Evolutionary conservation across 2,888 invertebrate genomes (phyloP), one percentile per base, ranked within the genome.

Genomic region (Biston betularia): DNA sequence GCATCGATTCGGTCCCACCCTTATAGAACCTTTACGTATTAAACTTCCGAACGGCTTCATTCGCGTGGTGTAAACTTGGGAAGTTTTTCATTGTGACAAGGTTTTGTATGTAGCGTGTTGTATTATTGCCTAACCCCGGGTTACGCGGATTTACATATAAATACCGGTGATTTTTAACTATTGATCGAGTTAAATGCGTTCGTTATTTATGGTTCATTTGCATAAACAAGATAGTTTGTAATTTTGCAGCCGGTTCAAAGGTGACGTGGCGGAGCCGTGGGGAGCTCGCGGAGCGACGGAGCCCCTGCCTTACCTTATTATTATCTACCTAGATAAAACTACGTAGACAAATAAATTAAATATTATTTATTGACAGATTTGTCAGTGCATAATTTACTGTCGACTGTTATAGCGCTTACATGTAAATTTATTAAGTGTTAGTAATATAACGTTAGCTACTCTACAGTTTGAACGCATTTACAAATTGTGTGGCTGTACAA

Each of bases 111-210:
- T 8, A 8, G 0, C 24, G 10, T 24, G 12, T 44, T 33, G 44
- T 33, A 8, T 14, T 33, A 33, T 56, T 56, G 56, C 72, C 75
- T 81, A 80, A 80, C 84, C 85, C 82, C 80, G 86, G 88, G 87
- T 87, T 86, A 86, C 78, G 58, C 62, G 11, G 73, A 92, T 93
- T 92, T 82, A 75, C 92, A 93, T 93, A 90, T 92, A 90, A 92
- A 93, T 92, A 88, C 85, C 83, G 87, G 85, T 89, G 89, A 87
- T 91, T 89, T 84, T 82, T 80, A 89, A 89, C 86, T 89, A 92
- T 91, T 85, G 89, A 87, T 84, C 80, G 80, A 77, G 76, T 83
- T 81, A 83, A 87, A 88, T 81, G 77, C 72, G 79, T 75, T 81
- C 81, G 82, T 83, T 83, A 81, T 78, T 74, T 73, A 74, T 71